A percentile compares a stretch with the other conserved stretches of the same genome.
phyloP scores from a whole-genome alignment of 2,888 invertebrate genomes.

The Chamaedrilus cognettii region DNA sequence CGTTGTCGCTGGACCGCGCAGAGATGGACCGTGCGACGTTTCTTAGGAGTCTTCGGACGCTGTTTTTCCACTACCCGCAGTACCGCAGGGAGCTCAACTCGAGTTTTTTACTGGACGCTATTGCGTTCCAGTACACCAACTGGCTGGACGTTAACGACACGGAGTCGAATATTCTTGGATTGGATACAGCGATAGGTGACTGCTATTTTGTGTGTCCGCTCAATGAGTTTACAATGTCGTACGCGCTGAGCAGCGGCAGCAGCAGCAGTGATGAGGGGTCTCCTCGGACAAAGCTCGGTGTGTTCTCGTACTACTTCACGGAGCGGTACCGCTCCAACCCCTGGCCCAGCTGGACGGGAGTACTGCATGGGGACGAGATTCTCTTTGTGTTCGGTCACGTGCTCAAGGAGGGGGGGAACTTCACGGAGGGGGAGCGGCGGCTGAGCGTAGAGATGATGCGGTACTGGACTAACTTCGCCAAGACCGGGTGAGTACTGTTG shows the following conservation, averaged over 20 bases:
- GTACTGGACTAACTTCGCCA: slow-evolving; percentile 64
- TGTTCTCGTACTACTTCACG: slow-evolving; percentile 86
- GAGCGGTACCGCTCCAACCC: slow-evolving; percentile 77
- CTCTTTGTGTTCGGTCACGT: slow-evolving; percentile 91
- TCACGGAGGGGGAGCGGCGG: slow-evolving; percentile 79
- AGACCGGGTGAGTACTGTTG: slow-evolving; percentile 38
- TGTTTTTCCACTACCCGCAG: slow-evolving; percentile 72
- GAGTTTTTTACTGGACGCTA: slow-evolving; percentile 73
- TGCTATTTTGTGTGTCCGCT: slow-evolving; percentile 94
- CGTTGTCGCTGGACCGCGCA: slow-evolving; percentile 51
- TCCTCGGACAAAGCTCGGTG: slow-evolving; percentile 88
- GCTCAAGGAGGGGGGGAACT: slow-evolving; percentile 78
- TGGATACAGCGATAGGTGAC: slow-evolving; percentile 93
- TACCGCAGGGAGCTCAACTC: slow-evolving; percentile 67
- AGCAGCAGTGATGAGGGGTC: slow-evolving; percentile 67
- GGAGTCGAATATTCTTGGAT: slow-evolving; percentile 77
- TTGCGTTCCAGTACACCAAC: slow-evolving; percentile 90
- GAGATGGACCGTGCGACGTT: slow-evolving; percentile 81
- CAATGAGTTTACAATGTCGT: slow-evolving; percentile 87
- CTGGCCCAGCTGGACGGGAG: slow-evolving; percentile 96
- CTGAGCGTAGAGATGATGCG: slow-evolving; percentile 87
- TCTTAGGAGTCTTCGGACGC: slow-evolving; percentile 73
- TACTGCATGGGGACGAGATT: slow-evolving; percentile 94
- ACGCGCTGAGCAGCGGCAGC: slow-evolving; percentile 63
- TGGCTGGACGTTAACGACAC: slow-evolving; percentile 87